Evolutionary conservation across 2,888 invertebrate species (phyloP).

Genomic region (Cataglyphis cursor): DNA sequence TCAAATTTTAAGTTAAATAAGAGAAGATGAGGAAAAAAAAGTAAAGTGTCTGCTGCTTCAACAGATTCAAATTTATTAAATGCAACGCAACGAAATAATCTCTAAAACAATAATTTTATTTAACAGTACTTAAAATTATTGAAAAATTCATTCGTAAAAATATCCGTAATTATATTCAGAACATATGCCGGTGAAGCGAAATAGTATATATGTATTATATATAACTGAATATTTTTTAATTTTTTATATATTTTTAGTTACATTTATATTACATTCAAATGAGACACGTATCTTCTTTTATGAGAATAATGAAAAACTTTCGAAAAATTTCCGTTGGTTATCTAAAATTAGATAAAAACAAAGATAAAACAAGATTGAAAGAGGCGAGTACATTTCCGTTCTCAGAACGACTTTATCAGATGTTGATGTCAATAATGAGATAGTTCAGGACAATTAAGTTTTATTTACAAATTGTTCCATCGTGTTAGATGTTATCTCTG

Average conservation of each 20-base stretch:
- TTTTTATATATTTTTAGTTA: background rate
- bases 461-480: conserved; percentile 55
- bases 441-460: conserved; percentile 47
- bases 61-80: conserved; percentile 7
- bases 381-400: conserved; percentile 33
- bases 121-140: conserved; percentile 4
- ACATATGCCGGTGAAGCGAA: background rate
- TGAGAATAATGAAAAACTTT: background rate
- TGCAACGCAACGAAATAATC: background rate
- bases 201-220: background rate
- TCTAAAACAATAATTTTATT: conserved; percentile 11
- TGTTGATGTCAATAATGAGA: conserved; percentile 46
- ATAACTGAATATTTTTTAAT: background rate
- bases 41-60: background rate
- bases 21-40: background rate
- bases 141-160: conserved; percentile 24
- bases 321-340: conserved; percentile 20
- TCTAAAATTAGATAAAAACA: conserved; percentile 16
- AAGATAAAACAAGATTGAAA: conserved; percentile 5
- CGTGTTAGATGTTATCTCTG: conserved; percentile 67
- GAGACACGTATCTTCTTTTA: background rate
- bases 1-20: conserved; percentile 11
- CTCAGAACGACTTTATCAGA: conserved; percentile 30
- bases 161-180: background rate
- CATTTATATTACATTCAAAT: background rate